Base-by-base conservation (phyloP, 2,113 vertebrate genomes). In the Agapornis roseicollis region DNA sequence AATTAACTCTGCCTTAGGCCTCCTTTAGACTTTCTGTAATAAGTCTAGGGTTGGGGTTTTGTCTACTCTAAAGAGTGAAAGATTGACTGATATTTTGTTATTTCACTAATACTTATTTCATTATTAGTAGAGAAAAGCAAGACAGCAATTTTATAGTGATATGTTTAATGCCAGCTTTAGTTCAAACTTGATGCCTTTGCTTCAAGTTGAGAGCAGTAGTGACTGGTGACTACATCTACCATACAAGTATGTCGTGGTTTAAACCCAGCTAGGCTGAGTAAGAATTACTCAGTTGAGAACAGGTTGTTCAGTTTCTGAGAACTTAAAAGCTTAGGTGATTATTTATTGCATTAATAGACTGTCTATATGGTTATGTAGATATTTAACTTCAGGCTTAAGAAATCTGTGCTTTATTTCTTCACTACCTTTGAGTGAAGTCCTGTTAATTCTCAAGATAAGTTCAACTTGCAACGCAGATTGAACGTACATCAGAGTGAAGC, bases 401-500 rank as follows among this genome's bases (percentile, higher is more conserved):
- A 74, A 65, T 52, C 52, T 60, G 17, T 60, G 63, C 12, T 82
- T 70, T 60, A 35, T 33, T 33, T 60, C 65, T 72, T 66, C 35
- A 47, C 12, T 50, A 12, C 16, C 56, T 80, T 80, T 35, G 70
- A 65, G 35, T 33, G 27, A 72, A 76, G 9, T 50, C 53, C 52
- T 80, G 3, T 39, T 61, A 39, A 52, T 68, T 47, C 20, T 44
- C 52, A 61, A 79, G 69, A 42, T 53, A 88, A 80, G 25, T 73
- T 77, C 42, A 89, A 89, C 49, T 33, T 64, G 27, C 58, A 80
- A 12, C 66, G 88, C 52, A 33, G 56, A 7, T 19, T 53, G 31
- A 80, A 49, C 0, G 0, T n/a, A n/a, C n/a, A 10, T 8, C 22
- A 64, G 17, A 22, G 10, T 33, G 39, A 47, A 69, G 66, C 22